These are phyloP conservation scores for Brachyistius frenatus DNA, from an alignment of 2,113 vertebrate genomes.

Conservation along the genomic window DNA sequence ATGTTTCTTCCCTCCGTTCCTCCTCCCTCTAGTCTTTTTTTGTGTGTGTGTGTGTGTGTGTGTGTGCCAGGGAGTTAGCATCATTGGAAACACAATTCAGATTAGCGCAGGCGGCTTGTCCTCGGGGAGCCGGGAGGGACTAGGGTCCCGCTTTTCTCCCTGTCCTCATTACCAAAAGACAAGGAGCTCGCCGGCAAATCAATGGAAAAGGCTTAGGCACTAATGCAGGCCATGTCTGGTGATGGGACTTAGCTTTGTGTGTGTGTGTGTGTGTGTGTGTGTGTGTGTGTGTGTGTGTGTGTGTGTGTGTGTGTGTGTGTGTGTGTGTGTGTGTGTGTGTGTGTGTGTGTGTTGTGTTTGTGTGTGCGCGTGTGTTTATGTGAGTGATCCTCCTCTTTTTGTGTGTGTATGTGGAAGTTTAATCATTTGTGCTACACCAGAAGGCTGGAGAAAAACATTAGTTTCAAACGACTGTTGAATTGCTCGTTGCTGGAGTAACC, in stretches of 20 bases:
- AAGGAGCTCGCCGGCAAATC: conserved; percentile 82
- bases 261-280: conserved; percentile 16
- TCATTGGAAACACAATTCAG: conserved; percentile 78
- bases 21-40: conserved; percentile 49
- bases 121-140: conserved; percentile 72
- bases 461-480: conserved; percentile 55
- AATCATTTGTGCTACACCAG: conserved; percentile 61
- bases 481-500: conserved; percentile 43
- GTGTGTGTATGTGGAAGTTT: conserved; percentile 45
- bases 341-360: conserved; percentile 25
- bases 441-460: conserved; percentile 60
- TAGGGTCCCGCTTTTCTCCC: conserved; percentile 78
- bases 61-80: conserved; percentile 66
- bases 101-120: conserved; percentile 79
- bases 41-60: too few relatives aligned
- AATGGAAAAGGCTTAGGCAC: conserved; percentile 79
- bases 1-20: conserved; percentile 42
- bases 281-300: conserved; percentile 24
- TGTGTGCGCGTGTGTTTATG: conserved; percentile 33
- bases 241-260: conserved; percentile 66
- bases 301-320: conserved; percentile 28
- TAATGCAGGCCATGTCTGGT: conserved; percentile 72
- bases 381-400: conserved; percentile 21
- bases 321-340: conserved; percentile 34
- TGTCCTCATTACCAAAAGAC: conserved; percentile 85